phyloP scores from a whole-genome alignment of 2,888 invertebrate species.

The Chrysodeixis includens region DNA sequence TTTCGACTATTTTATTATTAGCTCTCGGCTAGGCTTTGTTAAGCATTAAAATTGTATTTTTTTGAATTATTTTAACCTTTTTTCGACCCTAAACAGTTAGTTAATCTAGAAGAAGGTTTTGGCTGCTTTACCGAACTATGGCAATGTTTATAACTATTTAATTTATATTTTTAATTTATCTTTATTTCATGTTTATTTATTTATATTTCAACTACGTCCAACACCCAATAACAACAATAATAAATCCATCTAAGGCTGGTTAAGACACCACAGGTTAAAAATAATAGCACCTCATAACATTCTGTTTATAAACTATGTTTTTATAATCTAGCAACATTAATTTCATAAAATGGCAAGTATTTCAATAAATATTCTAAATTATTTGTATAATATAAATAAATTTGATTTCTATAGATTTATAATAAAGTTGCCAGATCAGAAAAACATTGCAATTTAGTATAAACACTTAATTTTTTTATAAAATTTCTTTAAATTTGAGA shows the following conservation, averaged over 20 bases:
- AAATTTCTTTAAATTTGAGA: slow-evolving; percentile 32
- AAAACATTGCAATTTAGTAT: slow-evolving; percentile 29
- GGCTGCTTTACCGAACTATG: no score
- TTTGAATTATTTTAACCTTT: no score
- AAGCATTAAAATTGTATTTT: no score
- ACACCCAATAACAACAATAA: slow-evolving; percentile 33
- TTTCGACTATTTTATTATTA: no score
- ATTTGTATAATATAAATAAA: not conserved
- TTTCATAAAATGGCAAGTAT: not conserved
- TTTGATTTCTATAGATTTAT: not conserved
- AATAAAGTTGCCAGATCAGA: slow-evolving; percentile 38
- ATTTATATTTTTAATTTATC: no score
- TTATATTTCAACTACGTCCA: slow-evolving; percentile 17
- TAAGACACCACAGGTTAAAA: slow-evolving; percentile 55
- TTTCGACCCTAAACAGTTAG: no score
- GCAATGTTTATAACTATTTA: no score
- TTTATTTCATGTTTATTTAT: not conserved
- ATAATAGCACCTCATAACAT: slow-evolving; percentile 54
- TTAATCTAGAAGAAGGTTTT: no score
- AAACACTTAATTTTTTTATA: slow-evolving; percentile 20
- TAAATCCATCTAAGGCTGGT: slow-evolving; percentile 39
- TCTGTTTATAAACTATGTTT: slow-evolving; percentile 20
- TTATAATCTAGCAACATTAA: slow-evolving; percentile 26
- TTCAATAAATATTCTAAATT: not conserved
- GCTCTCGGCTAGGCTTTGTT: no score